Evolutionary conservation across 2,797 vertebrate species (phyloP), one percentile per base, ranked within the genome.

Genomic region (Melopsittacus undulatus): DNA sequence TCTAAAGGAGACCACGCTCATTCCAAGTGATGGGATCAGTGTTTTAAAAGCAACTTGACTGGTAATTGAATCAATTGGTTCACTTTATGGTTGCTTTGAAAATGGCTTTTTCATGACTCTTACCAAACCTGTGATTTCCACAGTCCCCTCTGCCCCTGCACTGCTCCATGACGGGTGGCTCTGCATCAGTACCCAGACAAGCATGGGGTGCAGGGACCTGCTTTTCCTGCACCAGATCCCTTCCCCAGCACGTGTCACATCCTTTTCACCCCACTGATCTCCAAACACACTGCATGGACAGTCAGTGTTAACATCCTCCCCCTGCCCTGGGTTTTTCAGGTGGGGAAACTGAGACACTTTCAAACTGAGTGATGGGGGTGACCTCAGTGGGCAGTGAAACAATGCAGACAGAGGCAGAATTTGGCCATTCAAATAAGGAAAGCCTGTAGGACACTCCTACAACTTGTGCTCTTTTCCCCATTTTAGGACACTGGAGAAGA

Each of bases 281-380:
- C 67, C 38, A 68, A 26, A n/a, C 6, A 48, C 0, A 0, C 10
- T 4, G 0, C 17, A 2, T 1, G 32, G 30, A 16, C 38, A 32
- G 18, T 9, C 56, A 19, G 15, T 2, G 5, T 59, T 23, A 42
- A 5, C 45, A 13, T 27, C 22, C 3, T 30, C 4, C 11, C 10
- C 14, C 4, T 5, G 1, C 1, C 42, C 30, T 0, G 0, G 7
- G 9, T 45, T 66, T 66, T 90, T 81, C 29, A 16, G 5, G 11
- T 45, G 66, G 66, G 66, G 57, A 93, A 86, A 93, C n/a, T 30
- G 73, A 86, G 73, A 62, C 43, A 42, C 18, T 8, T 40, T 14
- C 4, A 38, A 52, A n/a, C 1, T 3, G 29, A 38, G 24, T 8
- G 38, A 30, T 7, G n/a, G 0, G 4, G 43, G 19, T 72, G 70